Conservation (phyloP, 2,113 vertebrate genomes). For the Phoxinus phoxinus region DNA sequence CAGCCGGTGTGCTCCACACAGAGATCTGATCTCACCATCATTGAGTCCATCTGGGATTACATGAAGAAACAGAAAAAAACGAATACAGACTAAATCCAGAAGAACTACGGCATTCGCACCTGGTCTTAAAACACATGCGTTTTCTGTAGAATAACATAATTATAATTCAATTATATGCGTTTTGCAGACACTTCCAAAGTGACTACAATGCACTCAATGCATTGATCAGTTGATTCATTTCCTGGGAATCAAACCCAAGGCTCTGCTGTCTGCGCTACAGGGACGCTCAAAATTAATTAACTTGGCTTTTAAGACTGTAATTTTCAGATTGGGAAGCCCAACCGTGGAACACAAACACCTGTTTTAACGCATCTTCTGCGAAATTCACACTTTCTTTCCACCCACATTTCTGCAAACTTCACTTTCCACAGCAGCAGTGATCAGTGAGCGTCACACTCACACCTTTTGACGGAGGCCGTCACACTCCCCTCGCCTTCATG, state of each 20-base stretch:
- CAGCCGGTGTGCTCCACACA: too few species aligned
- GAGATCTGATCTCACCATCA: too few species aligned
- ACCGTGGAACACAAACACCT: not conserved
- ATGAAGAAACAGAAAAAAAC: too few species aligned
- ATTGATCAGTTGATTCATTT: not conserved
- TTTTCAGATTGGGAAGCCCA: not conserved
- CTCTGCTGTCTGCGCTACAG: not conserved
- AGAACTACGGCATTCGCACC: too few species aligned
- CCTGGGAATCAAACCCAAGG: not conserved
- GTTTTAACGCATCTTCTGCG: not conserved
- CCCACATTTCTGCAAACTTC: not conserved
- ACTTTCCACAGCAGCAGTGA: not conserved
- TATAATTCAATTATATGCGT: not conserved
- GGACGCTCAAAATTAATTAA: not conserved
- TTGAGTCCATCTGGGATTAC: too few species aligned
- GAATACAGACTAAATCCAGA: too few species aligned
- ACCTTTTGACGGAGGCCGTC: not conserved
- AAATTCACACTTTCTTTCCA: conserved; percentile 18
- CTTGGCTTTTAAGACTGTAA: not conserved
- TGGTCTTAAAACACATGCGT: too few species aligned
- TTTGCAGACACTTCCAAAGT: not conserved
- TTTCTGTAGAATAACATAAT: not conserved
- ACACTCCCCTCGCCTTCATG: not conserved
- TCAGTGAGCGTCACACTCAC: not conserved
- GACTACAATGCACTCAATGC: not conserved